phyloP scores from a whole-genome alignment of 2,113 vertebrate species.

The Ibidorhyncha struthersii region DNA sequence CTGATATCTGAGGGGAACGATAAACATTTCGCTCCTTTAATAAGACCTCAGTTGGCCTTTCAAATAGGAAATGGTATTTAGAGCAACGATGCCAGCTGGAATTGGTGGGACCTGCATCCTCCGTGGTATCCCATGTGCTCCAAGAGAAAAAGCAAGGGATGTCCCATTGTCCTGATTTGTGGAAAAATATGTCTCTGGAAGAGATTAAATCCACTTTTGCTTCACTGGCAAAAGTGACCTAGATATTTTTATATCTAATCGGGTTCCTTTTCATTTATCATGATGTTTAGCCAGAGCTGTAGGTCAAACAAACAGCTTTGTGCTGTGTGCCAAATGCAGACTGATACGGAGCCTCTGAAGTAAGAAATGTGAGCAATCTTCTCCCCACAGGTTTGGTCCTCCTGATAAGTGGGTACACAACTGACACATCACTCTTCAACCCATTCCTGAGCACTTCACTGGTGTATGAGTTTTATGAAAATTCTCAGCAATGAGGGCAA shows the following conservation, averaged over 20 bases:
- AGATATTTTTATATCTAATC: neutral
- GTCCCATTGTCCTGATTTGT: neutral
- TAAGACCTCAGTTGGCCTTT: neutral
- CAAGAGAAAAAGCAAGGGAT: neutral
- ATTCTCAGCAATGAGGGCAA: neutral
- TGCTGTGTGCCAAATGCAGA: neutral
- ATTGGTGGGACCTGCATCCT: neutral
- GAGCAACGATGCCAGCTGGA: neutral
- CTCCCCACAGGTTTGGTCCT: neutral
- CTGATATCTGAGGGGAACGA: neutral
- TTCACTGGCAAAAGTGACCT: neutral
- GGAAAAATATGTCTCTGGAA: neutral
- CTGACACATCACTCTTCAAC: neutral
- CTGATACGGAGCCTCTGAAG: neutral
- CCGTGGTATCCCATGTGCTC: neutral
- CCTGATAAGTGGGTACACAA: neutral
- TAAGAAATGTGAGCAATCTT: neutral
- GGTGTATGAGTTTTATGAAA: neutral
- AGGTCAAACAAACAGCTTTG: neutral
- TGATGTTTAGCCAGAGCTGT: neutral
- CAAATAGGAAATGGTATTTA: neutral
- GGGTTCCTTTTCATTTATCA: neutral
- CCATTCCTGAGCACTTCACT: neutral
- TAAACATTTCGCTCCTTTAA: neutral
- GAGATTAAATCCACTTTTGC: neutral